Evolutionary conservation across 2,113 vertebrate genomes (phyloP).

Genomic region (Tringa solitaria): DNA sequence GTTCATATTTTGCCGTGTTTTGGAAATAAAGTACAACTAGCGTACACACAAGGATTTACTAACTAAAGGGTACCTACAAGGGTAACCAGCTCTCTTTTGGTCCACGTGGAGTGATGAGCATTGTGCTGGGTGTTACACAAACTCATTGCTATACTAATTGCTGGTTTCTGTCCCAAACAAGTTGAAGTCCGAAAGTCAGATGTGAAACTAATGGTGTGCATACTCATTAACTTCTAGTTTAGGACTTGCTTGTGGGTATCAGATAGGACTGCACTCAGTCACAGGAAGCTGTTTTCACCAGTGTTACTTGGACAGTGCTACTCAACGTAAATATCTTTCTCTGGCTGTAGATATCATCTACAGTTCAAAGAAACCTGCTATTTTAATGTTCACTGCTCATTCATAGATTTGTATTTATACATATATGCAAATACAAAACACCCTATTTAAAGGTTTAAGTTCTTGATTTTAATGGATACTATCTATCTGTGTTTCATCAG

Average conservation of each 20-base stretch:
- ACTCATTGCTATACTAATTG: neutral
- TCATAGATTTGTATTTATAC: neutral
- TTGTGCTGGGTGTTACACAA: neutral
- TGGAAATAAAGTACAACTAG: neutral
- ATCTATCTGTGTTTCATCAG: neutral
- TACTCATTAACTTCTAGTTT: neutral
- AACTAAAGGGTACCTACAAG: neutral
- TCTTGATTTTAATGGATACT: neutral
- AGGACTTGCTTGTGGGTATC: neutral
- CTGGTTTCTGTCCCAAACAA: neutral
- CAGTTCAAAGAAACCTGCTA: neutral
- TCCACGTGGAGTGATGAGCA: neutral
- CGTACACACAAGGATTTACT: neutral
- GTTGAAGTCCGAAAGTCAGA: neutral
- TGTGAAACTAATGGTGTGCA: neutral
- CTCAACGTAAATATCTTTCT: neutral
- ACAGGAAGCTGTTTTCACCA: neutral
- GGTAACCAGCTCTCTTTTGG: neutral
- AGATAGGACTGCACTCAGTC: neutral
- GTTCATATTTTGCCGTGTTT: neutral
- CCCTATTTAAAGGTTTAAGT: neutral
- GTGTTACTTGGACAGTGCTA: neutral
- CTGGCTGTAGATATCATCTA: neutral
- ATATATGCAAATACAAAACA: neutral
- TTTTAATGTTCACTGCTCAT: neutral